Evolutionary conservation across 2,113 vertebrate species (phyloP), one percentile per base, ranked within the genome.

Genomic region (Pantherophis guttatus): DNA sequence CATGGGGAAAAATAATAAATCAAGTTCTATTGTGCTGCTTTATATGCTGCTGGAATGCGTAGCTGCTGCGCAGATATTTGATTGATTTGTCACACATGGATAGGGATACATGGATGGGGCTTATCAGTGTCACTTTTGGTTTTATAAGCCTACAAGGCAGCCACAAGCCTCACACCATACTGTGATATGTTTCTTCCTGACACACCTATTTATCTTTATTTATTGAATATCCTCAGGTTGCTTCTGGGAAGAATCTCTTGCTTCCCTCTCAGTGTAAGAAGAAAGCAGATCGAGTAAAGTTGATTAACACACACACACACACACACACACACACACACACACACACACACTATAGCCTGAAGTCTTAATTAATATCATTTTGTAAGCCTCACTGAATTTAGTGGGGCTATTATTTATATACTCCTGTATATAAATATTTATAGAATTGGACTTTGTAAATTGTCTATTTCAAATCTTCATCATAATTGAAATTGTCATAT

Each of bases 1-100:
- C 94, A 55, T 94, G 94, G 93, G 93, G 96, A 96, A 87, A 97
- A 95, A 96, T 96, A 96, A 97, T 96, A 96, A 97, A 97, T 97
- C 91, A 94, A 92, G 93, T 91, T 94, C 93, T 94, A 92, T 59
- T 94, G 95, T 92, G 95, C 90, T 29, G 94, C 94, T 93, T 97
- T 94, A 21, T 59, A 58, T 94, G 94, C 93, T 96, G 93, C 93
- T 87, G 39, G 93, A 96, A 95, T 92, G 86, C 94, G 94, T 95
- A 95, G 88, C 93, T 97, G 89, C 54, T 95, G 70, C 90, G 94
- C 90, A 93, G 96, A 95, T 54, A 93, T 92, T 95, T 92, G 91
- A 91, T 91, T 87, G 2, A 10, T 95, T 24, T 95, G 85, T 91
- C 55, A 86, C 33, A 19, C 90, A 91, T 90, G 89, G 1, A 1